These are phyloP conservation scores for Catostomus latipinnis DNA, from an alignment of 2,797 vertebrate genomes.

Conservation along the genomic window DNA sequence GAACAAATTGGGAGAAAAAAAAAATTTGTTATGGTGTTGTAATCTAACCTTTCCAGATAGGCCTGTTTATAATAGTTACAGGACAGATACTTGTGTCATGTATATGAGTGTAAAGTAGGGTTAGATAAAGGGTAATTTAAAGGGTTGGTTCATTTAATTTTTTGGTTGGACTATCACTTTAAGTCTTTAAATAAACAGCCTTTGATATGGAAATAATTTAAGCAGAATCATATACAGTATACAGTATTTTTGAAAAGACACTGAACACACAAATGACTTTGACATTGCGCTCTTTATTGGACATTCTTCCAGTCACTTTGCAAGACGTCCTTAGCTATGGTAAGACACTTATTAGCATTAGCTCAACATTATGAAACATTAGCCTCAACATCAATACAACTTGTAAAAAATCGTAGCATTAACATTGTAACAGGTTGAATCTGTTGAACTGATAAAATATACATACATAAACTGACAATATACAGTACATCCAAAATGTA, in stretches of 20 bases:
- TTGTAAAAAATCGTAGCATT: neutral
- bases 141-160: no score
- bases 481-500: constrained; percentile 27
- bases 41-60: no score
- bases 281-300: constrained; percentile 36
- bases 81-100: no score
- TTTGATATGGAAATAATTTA: no score
- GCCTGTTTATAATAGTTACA: no score
- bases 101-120: no score
- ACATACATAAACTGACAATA: constrained; percentile 35
- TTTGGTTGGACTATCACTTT: no score
- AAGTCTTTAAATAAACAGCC: no score
- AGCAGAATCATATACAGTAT: no score
- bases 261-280: neutral
- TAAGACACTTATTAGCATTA: constrained; percentile 20
- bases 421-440: constrained; percentile 13
- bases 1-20: no score
- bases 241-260: neutral
- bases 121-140: no score
- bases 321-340: constrained; percentile 23
- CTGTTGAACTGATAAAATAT: constrained; percentile 21
- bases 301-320: constrained; percentile 27
- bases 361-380: constrained; percentile 22
- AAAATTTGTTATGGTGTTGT: no score
- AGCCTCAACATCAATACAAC: constrained; percentile 37